These are phyloP conservation scores for Centroberyx gerrardi DNA, from an alignment of 2,797 vertebrate species.

Conservation along the genomic window DNA sequence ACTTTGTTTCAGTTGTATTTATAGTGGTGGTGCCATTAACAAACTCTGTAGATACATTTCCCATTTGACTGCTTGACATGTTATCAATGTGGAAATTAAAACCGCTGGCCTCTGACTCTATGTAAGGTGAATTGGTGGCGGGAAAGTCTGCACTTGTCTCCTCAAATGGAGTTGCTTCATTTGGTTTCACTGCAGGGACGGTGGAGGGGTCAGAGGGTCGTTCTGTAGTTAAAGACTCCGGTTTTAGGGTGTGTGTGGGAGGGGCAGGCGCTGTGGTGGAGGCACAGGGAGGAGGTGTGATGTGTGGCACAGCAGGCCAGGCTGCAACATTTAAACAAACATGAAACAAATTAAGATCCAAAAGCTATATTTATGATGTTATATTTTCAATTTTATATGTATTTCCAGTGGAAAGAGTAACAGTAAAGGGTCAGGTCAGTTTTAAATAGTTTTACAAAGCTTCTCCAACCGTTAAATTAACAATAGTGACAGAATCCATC, in stretches of 20 bases:
- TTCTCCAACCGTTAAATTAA: neutral
- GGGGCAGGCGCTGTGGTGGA: neutral
- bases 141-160: conserved; percentile 13
- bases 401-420: neutral
- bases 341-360: neutral
- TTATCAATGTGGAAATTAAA: conserved; percentile 4
- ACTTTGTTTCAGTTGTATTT: conserved; percentile 11
- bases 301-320: conserved; percentile 3
- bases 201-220: neutral
- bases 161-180: neutral
- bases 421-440: neutral
- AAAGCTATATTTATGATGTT: neutral
- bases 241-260: conserved; percentile 3
- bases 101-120: conserved; percentile 7
- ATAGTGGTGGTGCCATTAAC: neutral
- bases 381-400: neutral
- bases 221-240: conserved; percentile 9
- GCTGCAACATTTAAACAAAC: neutral
- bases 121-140: conserved; percentile 7
- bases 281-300: conserved; percentile 22
- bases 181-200: neutral
- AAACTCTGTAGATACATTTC: conserved; percentile 11
- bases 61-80: conserved; percentile 13
- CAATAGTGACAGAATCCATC: too few species aligned
- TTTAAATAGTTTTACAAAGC: neutral